These are phyloP conservation scores for Phyllotreta striolata DNA, from an alignment of 2,888 invertebrate genomes.

Conservation along the genomic window DNA sequence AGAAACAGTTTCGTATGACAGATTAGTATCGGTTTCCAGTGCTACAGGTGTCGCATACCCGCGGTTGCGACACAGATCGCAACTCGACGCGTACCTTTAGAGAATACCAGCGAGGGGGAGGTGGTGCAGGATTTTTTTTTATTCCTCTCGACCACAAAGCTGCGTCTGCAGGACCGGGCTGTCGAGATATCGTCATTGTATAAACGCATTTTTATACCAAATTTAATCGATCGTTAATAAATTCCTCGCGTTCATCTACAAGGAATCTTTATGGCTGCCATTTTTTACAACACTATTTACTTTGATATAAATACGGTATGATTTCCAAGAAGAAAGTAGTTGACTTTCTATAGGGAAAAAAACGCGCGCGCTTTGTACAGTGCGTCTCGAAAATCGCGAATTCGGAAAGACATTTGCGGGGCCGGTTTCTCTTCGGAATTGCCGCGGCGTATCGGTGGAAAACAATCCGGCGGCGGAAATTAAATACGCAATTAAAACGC, in stretches of 20 bases:
- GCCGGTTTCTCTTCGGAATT: too few species aligned
- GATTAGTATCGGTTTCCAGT: conserved; percentile 48
- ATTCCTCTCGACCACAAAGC: conserved; percentile 18
- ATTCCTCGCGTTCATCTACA: conserved; percentile 10
- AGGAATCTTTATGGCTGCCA: conserved; percentile 19
- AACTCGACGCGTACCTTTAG: conserved; percentile 23
- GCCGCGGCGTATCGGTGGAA: background rate
- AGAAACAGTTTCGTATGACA: conserved; percentile 48
- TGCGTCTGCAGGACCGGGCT: background rate
- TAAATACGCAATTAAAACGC: conserved; percentile 26
- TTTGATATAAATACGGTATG: conserved; percentile 24
- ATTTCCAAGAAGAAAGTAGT: conserved; percentile 28
- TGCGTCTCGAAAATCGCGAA: too few species aligned
- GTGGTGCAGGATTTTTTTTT: background rate
- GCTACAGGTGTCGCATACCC: conserved; percentile 51
- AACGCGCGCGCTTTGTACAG: conserved; percentile 11
- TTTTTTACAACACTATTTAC: conserved; percentile 24
- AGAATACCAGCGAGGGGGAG: conserved; percentile 15
- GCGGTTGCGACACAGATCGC: conserved; percentile 38
- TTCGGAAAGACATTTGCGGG: too few species aligned
- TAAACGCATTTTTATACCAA: too few species aligned
- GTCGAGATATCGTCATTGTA: too few species aligned
- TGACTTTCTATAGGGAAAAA: conserved; percentile 27
- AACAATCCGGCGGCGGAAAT: conserved; percentile 27
- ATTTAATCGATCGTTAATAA: background rate